Base-by-base conservation (phyloP, 2,797 vertebrate genomes). In the Lepus townsendii region DNA sequence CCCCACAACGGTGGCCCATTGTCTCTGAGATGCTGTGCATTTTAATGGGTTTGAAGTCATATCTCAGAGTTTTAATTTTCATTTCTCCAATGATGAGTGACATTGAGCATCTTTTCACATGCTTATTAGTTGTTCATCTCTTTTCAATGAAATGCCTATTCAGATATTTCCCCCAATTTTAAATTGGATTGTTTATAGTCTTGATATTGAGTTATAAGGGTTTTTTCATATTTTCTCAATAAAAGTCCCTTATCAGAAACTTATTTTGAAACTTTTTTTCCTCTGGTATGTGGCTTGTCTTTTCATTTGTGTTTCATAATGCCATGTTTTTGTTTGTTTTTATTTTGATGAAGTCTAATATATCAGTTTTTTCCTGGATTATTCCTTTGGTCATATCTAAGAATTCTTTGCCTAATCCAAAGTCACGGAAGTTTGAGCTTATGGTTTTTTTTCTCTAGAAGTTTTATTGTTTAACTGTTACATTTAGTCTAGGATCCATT, bases 251-350 rank as follows among this genome's bases (percentile, higher is more conserved):
- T 80, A 26, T 87, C n/a, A 75, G 72, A 88, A 95, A 79, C 69
- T 8, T 47, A 1, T 88, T 69, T 84, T 88, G 66, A 79, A 72
- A 91, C 60, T 78, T 60, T 90, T 90, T 90, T 95, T 87, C 66
- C 68, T 26, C 47, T 27, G 35, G 27, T n/a, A 26, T 77, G 0
- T 65, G 27, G 5, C 27, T 68, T 60, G 22, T 57, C 26, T 83
- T 95, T 78, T 83, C 20, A 20, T 91, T 68, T 93, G 30, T 83
- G 42, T 65, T 76, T 93, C 69, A 11, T 60, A 86, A 8, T 50
- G 12, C 11, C 35, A 27, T 26, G 3, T 24, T 17, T 38, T 82
- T 47, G 8, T 50, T 38, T n/a, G 22, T 79, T 57, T 92, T 78
- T 19, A 57, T 79, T 86, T 89, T 62, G 32, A 30, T 72, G 1